Conservation (phyloP, 2,113 vertebrate genomes). For the Rhinopithecus roxellana region DNA sequence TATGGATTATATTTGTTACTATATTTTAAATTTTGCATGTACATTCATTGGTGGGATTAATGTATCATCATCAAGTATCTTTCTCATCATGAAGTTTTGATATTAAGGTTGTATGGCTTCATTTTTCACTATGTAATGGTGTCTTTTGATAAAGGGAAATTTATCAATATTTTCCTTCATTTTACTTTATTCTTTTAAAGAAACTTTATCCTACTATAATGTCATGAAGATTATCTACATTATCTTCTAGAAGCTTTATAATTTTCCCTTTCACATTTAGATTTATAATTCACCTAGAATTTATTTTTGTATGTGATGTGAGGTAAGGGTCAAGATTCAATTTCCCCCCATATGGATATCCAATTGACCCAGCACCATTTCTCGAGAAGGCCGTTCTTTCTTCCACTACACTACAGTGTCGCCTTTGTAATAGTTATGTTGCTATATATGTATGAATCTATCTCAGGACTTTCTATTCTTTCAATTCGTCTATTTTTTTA, state of each 20-base stretch:
- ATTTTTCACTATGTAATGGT: background rate
- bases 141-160: background rate
- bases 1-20: background rate
- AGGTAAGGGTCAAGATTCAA: background rate
- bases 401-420: background rate
- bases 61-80: background rate
- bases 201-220: background rate
- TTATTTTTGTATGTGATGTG: too few species aligned
- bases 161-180: background rate
- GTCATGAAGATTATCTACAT: background rate
- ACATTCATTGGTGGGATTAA: background rate
- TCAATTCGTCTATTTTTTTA: background rate
- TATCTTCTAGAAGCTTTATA: background rate
- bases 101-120: background rate
- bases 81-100: background rate
- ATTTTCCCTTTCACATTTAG: too few species aligned
- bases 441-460: background rate
- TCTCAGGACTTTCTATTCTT: background rate
- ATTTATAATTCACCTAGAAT: too few species aligned
- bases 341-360: background rate
- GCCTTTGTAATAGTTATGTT: background rate
- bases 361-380: background rate
- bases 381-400: background rate
- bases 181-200: background rate
- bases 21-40: background rate